Percentiles rank a stretch among this genome's conserved stretches.
These are phyloP conservation scores for Rattus norvegicus DNA, from an alignment of 2,113 vertebrate species.

Conservation along the genomic window DNA sequence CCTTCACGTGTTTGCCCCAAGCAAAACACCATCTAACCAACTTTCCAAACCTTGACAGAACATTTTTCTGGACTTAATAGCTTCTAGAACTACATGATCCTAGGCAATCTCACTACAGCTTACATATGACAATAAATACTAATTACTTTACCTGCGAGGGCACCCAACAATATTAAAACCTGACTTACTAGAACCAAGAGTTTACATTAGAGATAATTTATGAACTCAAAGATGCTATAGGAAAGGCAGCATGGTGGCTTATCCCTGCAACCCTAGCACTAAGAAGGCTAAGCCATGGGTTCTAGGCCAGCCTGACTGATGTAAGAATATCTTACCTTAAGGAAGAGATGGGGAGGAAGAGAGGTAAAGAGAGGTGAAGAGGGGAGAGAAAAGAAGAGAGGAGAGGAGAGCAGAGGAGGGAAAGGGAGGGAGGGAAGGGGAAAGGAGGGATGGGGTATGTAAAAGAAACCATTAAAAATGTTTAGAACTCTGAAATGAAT, in stretches of 20 bases:
- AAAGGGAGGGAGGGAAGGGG: accelerated
- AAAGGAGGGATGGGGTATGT: not conserved
- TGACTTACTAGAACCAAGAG: not conserved
- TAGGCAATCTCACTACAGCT: not conserved
- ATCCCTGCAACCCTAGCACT: not conserved
- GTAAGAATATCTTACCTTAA: not conserved
- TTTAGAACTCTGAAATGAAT: not conserved
- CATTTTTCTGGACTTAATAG: not conserved
- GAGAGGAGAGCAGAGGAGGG: not conserved
- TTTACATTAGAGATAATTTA: not conserved
- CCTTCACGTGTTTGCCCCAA: no score
- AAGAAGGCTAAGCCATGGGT: not conserved
- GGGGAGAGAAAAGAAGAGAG: not conserved
- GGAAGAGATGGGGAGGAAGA: not conserved
- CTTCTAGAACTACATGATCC: not conserved
- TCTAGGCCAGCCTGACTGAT: not conserved
- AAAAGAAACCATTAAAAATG: not conserved
- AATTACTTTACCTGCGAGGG: not conserved
- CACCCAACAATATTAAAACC: not conserved
- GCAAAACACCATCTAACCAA: no score
- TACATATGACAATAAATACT: not conserved
- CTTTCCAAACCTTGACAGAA: not conserved
- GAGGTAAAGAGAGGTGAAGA: not conserved
- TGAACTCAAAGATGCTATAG: not conserved
- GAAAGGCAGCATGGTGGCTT: no score